phyloP scores from a whole-genome alignment of 2,797 vertebrate species.

The Bucorvus abyssinicus region DNA sequence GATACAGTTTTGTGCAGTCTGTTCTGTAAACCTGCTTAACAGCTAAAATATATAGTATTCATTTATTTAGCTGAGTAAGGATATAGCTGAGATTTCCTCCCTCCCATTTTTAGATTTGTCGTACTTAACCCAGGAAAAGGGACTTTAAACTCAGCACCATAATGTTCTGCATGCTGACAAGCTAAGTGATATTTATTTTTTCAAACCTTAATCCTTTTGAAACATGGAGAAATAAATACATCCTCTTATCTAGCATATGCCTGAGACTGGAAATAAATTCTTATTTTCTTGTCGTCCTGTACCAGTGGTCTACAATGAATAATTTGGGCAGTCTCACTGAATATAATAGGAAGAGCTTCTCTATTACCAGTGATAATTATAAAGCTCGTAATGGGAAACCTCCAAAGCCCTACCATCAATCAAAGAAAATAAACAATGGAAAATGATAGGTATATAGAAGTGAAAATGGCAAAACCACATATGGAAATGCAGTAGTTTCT shows the following conservation, averaged over 20 bases:
- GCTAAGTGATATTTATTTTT: constrained; percentile 83
- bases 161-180: constrained; percentile 79
- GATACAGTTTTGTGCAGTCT: constrained; percentile 61
- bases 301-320: constrained; percentile 77
- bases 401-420: constrained; percentile 77
- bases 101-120: constrained; percentile 67
- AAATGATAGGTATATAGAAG: constrained; percentile 77
- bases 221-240: constrained; percentile 85
- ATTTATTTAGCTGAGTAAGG: constrained; percentile 77
- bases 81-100: constrained; percentile 61
- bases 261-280: constrained; percentile 80
- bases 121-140: constrained; percentile 71
- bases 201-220: constrained; percentile 82
- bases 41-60: constrained; percentile 72
- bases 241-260: constrained; percentile 83
- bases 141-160: constrained; percentile 71
- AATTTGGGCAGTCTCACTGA: constrained; percentile 77
- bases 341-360: constrained; percentile 79
- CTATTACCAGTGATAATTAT: constrained; percentile 82
- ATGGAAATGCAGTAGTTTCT: constrained; percentile 65
- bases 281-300: constrained; percentile 73
- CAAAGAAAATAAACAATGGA: constrained; percentile 80
- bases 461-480: constrained; percentile 67
- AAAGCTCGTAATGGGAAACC: constrained; percentile 80
- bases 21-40: constrained; percentile 65